Conservation (phyloP, 2,888 invertebrate species). For the Sipunculus nudus region DNA sequence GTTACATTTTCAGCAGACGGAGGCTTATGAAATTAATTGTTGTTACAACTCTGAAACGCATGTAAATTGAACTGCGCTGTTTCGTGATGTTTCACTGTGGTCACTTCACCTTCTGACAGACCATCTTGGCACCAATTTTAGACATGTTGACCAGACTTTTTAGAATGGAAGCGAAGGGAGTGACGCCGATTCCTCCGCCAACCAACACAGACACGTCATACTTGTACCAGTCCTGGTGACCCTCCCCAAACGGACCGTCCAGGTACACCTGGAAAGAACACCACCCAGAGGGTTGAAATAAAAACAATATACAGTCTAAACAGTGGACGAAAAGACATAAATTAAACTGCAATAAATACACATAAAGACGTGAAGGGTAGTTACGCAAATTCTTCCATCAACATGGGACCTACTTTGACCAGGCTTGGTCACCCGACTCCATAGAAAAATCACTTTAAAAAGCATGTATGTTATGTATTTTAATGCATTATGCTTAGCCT, state of each 20-base stretch:
- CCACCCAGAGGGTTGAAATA: too few species aligned
- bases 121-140: slow-evolving; percentile 64
- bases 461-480: too few species aligned
- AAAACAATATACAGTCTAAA: neutral
- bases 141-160: slow-evolving; percentile 72
- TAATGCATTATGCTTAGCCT: too few species aligned
- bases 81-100: too few species aligned
- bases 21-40: too few species aligned
- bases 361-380: neutral
- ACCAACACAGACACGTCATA: slow-evolving; percentile 64
- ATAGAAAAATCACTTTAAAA: too few species aligned
- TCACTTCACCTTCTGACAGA: slow-evolving; percentile 67
- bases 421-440: too few species aligned
- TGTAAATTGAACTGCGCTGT: too few species aligned
- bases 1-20: too few species aligned
- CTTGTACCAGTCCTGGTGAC: slow-evolving; percentile 65
- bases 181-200: slow-evolving; percentile 68
- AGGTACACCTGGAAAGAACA: slow-evolving; percentile 56
- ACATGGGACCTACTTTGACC: neutral
- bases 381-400: neutral
- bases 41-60: too few species aligned
- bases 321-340: neutral
- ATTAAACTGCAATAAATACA: neutral
- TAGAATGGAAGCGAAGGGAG: slow-evolving; percentile 74
- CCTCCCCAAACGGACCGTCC: slow-evolving; percentile 64